phyloP scores from a whole-genome alignment of 2,888 invertebrate species.

The Ophraella communa region DNA sequence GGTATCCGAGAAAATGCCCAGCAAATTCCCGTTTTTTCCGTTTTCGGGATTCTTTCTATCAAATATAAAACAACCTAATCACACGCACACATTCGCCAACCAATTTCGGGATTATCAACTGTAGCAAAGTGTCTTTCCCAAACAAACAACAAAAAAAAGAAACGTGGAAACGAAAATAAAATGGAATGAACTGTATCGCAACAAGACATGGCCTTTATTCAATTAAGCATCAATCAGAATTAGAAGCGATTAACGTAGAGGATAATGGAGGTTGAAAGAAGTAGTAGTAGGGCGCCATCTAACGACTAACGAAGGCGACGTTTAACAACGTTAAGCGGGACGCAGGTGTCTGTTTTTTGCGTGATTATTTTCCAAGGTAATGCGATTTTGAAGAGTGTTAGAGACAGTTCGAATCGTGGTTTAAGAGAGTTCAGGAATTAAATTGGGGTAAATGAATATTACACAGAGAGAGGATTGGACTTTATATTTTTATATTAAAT shows the following conservation, averaged over 20 bases:
- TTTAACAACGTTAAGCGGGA: conserved; percentile 17
- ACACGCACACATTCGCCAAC: conserved; percentile 17
- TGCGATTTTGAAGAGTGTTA: conserved; percentile 21
- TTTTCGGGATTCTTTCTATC: conserved; percentile 8
- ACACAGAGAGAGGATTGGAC: conserved; percentile 10
- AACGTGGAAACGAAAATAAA: conserved; percentile 27
- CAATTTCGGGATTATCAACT: conserved; percentile 26
- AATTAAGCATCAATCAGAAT: conserved; percentile 58
- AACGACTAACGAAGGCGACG: conserved; percentile 16
- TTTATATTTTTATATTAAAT: background rate
- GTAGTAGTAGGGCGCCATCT: conserved; percentile 14
- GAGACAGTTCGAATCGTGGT: conserved; percentile 13
- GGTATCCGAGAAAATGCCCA: background rate
- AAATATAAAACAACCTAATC: conserved; percentile 26
- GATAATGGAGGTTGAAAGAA: conserved; percentile 43
- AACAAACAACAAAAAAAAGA: conserved; percentile 14
- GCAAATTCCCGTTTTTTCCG: background rate
- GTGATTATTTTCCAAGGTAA: conserved; percentile 23
- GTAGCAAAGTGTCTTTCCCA: conserved; percentile 13
- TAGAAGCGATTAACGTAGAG: conserved; percentile 54
- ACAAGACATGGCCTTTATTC: conserved; percentile 48
- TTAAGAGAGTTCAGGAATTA: conserved; percentile 7
- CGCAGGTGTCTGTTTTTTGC: conserved; percentile 22
- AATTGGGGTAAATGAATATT: conserved; percentile 12
- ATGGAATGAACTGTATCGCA: conserved; percentile 28